Conservation (phyloP, 2,888 invertebrate species). For the Glaucopsyche alexis region DNA sequence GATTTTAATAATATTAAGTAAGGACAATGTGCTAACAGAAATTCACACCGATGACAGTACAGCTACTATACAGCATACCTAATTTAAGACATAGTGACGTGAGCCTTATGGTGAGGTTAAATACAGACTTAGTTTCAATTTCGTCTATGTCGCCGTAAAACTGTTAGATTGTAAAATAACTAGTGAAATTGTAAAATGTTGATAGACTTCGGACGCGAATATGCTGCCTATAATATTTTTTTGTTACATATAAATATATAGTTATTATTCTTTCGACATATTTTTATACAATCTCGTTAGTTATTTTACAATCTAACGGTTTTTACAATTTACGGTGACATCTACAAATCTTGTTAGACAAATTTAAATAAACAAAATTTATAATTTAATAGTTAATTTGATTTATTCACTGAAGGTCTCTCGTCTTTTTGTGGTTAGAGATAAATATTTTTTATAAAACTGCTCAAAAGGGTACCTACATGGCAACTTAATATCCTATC, state of each 20-base stretch:
- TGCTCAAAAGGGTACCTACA: neutral
- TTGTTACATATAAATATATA: too few relatives aligned
- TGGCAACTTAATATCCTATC: constrained; percentile 8
- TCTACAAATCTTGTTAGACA: neutral
- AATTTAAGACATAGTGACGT: constrained; percentile 1
- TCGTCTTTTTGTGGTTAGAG: neutral
- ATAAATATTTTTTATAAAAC: neutral
- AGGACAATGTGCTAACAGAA: constrained; percentile 4
- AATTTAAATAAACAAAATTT: neutral
- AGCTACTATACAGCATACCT: neutral
- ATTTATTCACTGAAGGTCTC: neutral
- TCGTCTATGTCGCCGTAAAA: too few relatives aligned
- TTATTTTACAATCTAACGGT: too few relatives aligned
- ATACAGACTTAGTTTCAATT: neutral
- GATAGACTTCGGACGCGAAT: too few relatives aligned
- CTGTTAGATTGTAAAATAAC: too few relatives aligned
- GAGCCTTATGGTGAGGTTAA: neutral
- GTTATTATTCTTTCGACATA: too few relatives aligned
- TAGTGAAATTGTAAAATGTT: too few relatives aligned
- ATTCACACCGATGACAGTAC: neutral
- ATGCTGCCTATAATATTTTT: too few relatives aligned
- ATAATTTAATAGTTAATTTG: neutral
- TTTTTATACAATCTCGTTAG: too few relatives aligned
- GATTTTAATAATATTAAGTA: neutral
- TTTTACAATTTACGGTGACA: too few relatives aligned